These are phyloP conservation scores for Cryptocheilus praepositus DNA, from an alignment of 2,888 invertebrate species.

Conservation along the genomic window DNA sequence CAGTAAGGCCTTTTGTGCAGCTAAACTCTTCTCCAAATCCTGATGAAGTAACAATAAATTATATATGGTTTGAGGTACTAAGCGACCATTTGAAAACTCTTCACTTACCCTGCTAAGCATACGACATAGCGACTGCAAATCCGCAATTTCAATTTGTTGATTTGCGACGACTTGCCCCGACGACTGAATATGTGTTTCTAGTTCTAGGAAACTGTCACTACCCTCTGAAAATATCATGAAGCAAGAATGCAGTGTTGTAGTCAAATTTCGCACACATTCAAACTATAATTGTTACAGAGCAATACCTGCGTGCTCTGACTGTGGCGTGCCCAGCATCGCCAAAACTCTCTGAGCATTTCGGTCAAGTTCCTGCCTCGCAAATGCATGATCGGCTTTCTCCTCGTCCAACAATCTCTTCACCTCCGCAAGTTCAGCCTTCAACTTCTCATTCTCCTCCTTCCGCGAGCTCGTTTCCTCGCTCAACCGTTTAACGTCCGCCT, in stretches of 20 bases:
- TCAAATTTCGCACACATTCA: too few species aligned
- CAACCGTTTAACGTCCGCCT: constrained; percentile 77
- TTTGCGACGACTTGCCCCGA: constrained; percentile 85
- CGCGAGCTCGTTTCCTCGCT: constrained; percentile 73
- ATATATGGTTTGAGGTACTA: too few species aligned
- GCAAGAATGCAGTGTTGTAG: neutral
- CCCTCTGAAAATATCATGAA: constrained; percentile 72
- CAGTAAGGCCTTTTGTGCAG: constrained; percentile 81
- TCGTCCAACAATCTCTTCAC: constrained; percentile 80
- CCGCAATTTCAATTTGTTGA: constrained; percentile 86
- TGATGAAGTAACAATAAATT: constrained; percentile 53
- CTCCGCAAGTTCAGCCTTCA: constrained; percentile 78
- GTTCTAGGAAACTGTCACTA: constrained; percentile 84
- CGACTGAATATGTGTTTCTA: constrained; percentile 81
- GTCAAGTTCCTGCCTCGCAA: constrained; percentile 84
- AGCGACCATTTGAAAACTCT: neutral
- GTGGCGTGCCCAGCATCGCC: constrained; percentile 76
- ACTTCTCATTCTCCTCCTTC: constrained; percentile 76
- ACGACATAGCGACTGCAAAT: constrained; percentile 82
- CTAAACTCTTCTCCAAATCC: constrained; percentile 83
- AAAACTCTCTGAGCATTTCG: constrained; percentile 84
- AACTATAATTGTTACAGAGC: too few species aligned
- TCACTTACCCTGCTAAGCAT: constrained; percentile 81
- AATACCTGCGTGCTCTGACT: constrained; percentile 67
- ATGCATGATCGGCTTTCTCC: constrained; percentile 84